Evolutionary conservation across 2,797 vertebrate genomes (phyloP), one percentile per base, ranked within the genome.

Genomic region (Channallabes apus): DNA sequence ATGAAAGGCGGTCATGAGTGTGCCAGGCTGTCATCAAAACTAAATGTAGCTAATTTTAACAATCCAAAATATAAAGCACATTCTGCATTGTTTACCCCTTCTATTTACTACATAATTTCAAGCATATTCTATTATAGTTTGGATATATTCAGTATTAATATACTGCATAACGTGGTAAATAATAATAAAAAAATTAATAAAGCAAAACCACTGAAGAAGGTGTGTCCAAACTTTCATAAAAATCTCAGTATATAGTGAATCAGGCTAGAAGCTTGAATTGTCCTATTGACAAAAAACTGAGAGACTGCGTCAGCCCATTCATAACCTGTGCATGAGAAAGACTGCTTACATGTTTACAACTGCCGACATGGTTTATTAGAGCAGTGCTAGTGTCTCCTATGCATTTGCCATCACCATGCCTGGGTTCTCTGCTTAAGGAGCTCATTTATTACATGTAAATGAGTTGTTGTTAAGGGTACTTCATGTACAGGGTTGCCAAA

Each of bases 391-490:
- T 81, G 84, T 90, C 86, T 81, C 51, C 84, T 88, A 73, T 86
- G 83, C 93, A 91, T 93, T 91, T 67, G 82, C 94, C 92, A 91
- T 90, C 89, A 89, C 59, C 78, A 29, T 71, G 62, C 58, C 58
- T 51, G 61, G 22, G 86, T 86, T 88, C 85, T 41, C 72, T 65
- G 76, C 87, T 88, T 88, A 90, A 93, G 88, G 88, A 92, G 87
- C 87, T 84, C 87, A 92, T 95, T 93, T 90, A 90, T 92, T 92
- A 93, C 82, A 75, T 85, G 72, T 89, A 93, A 93, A 94, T 94
- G 91, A 92, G 89, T 85, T 90, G 91, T 88, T 92, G 89, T 94
- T 94, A 92, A 91, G 76, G 85, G 87, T 59, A 72, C 82, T 82
- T 77, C 78, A 38, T 78, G 82, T 85, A 85, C 82, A 79, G 79